A percentile compares a stretch with the other conserved stretches of the same genome.
These are phyloP conservation scores for Bibio marci DNA, from an alignment of 2,888 invertebrate genomes.

Conservation along the genomic window DNA sequence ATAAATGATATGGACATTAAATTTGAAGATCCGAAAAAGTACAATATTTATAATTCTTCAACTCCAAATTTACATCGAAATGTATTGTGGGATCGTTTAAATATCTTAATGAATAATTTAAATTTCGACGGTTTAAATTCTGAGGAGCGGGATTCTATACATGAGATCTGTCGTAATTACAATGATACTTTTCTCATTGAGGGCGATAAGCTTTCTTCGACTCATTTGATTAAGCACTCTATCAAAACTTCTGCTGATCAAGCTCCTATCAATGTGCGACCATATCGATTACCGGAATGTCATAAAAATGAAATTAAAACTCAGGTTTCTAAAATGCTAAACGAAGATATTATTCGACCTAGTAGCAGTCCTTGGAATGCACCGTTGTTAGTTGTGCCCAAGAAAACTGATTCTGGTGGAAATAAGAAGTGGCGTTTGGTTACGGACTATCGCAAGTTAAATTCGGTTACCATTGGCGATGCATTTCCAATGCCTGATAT, in stretches of 20 bases:
- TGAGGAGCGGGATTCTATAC: too few relatives aligned
- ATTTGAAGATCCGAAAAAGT: too few relatives aligned
- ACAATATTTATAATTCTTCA: too few relatives aligned
- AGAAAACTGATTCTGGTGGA: constrained; percentile 17
- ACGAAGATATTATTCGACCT: constrained; percentile 15
- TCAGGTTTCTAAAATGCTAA: constrained; percentile 16
- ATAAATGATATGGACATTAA: too few relatives aligned
- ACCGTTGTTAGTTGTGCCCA: constrained; percentile 15
- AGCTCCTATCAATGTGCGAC: constrained; percentile 5
- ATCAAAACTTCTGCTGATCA: not conserved
- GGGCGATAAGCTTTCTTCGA: too few relatives aligned
- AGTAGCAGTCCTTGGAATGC: constrained; percentile 12
- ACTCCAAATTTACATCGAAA: too few relatives aligned
- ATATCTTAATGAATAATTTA: too few relatives aligned
- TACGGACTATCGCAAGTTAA: constrained; percentile 22
- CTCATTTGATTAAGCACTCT: too few relatives aligned
- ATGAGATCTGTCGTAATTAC: too few relatives aligned
- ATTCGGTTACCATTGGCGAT: constrained; percentile 21
- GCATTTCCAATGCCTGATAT: constrained; percentile 21
- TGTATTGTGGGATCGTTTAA: too few relatives aligned
- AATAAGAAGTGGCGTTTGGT: constrained; percentile 19
- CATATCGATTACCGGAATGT: constrained; percentile 6
- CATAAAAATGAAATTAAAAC: constrained; percentile 7
- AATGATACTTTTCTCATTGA: too few relatives aligned
- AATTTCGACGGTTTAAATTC: too few relatives aligned